These are phyloP conservation scores for Proctacanthus coquilletti DNA, from an alignment of 1,140 invertebrate genomes.

Conservation along the genomic window DNA sequence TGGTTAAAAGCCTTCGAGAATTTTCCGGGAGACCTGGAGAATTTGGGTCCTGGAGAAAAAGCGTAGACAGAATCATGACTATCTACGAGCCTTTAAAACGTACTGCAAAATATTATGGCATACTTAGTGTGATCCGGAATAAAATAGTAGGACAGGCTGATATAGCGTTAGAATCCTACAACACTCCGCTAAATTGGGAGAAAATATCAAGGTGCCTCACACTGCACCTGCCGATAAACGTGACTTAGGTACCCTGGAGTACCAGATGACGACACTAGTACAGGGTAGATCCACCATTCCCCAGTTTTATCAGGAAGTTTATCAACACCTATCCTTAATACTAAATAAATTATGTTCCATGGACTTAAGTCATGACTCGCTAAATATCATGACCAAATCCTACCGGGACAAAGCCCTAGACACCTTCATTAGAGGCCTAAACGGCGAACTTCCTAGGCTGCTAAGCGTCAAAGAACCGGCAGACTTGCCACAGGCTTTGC, in stretches of 20 bases:
- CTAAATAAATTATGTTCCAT: neutral
- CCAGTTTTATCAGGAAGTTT: neutral
- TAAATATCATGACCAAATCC: neutral
- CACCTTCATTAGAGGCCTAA: constrained; percentile 7
- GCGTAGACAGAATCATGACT: constrained; percentile 2
- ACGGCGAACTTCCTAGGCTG: constrained; percentile 6
- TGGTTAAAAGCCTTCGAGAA: constrained; percentile 1
- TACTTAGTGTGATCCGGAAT: constrained; percentile 2
- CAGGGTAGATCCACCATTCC: neutral
- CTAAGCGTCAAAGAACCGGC: constrained; percentile 5
- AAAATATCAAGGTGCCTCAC: neutral
- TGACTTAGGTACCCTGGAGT: constrained; percentile 3
- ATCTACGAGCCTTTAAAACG: neutral
- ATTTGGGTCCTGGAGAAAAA: constrained; percentile 7
- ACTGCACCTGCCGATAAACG: constrained; percentile 4
- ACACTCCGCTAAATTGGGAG: neutral
- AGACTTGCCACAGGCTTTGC: constrained; percentile 3
- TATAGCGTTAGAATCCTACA: constrained; percentile 1
- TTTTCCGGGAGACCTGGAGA: constrained; percentile 2
- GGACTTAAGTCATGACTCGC: neutral
- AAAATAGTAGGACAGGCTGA: constrained; percentile 3
- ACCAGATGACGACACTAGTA: neutral
- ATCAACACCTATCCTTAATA: constrained; percentile 1
- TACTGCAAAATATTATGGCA: constrained; percentile 5
- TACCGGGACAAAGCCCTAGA: constrained; percentile 8